Conservation (phyloP, 1,140 invertebrate genomes). For the Calephelis nemesis region DNA sequence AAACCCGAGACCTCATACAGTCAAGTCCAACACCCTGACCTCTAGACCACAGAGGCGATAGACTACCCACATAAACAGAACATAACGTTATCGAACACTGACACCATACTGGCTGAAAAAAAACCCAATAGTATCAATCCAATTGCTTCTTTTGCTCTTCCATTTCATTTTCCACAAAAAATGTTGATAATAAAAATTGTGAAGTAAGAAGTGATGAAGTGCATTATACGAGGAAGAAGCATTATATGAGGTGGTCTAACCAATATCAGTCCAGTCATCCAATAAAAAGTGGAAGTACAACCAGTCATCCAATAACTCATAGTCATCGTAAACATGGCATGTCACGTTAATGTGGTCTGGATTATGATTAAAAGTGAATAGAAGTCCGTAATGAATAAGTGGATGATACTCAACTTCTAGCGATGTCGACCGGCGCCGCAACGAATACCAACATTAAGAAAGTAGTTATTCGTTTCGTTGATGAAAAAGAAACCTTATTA, state of each 20-base stretch:
- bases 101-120: too few relatives aligned
- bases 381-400: slow-evolving; percentile 69
- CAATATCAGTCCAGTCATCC: slow-evolving; percentile 1
- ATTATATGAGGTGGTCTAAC: slow-evolving; percentile 1
- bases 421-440: slow-evolving; percentile 68
- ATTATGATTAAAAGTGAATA: slow-evolving; percentile 73
- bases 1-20: too few relatives aligned
- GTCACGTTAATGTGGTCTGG: slow-evolving; percentile 36
- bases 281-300: slow-evolving; percentile 11
- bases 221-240: slow-evolving; percentile 7
- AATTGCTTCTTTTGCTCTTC: too few relatives aligned
- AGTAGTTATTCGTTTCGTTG: slow-evolving; percentile 4
- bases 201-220: slow-evolving; percentile 3
- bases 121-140: too few relatives aligned
- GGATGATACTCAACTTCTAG: slow-evolving; percentile 75
- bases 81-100: too few relatives aligned
- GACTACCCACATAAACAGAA: too few relatives aligned
- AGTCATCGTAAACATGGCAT: slow-evolving; percentile 21
- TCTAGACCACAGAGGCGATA: too few relatives aligned
- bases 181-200: background rate
- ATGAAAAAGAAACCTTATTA: slow-evolving; percentile 40
- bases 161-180: too few relatives aligned
- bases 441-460: slow-evolving; percentile 51
- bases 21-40: too few relatives aligned
- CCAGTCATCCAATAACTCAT: slow-evolving; percentile 19